Evolutionary conservation across 2,888 invertebrate species (phyloP).

Genomic region (Pyrgus malvae): DNA sequence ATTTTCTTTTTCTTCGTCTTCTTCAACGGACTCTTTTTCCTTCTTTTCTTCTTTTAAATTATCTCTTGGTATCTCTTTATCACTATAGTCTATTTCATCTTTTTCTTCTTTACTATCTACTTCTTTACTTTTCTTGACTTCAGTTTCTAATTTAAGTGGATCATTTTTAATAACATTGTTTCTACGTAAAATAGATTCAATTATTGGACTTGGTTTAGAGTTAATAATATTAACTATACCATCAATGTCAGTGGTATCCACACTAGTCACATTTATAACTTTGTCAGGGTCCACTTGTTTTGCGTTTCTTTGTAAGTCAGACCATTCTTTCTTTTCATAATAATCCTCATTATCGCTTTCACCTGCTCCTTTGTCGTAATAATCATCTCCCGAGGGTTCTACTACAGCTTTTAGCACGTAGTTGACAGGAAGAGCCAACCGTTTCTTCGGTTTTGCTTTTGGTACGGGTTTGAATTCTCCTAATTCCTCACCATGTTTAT

Average conservation of each 20-base stretch:
- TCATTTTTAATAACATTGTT: conserved; percentile 28
- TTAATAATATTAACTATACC: conserved; percentile 62
- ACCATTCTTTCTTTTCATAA: conserved; percentile 71
- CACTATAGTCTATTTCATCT: conserved; percentile 14
- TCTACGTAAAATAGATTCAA: conserved; percentile 37
- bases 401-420: conserved; percentile 58
- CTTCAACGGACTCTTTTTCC: conserved; percentile 26
- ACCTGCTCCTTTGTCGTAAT: conserved; percentile 59
- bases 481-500: conserved; percentile 64
- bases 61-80: conserved; percentile 1
- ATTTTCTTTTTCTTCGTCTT: conserved; percentile 19
- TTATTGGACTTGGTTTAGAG: conserved; percentile 38
- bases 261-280: conserved; percentile 40
- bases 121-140: conserved; percentile 7
- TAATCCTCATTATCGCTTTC: conserved; percentile 62
- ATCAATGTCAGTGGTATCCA: conserved; percentile 53
- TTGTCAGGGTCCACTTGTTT: conserved; percentile 35
- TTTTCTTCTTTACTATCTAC: conserved; percentile 11
- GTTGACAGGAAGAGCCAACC: conserved; percentile 63
- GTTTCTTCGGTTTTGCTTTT: conserved; percentile 63
- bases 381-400: conserved; percentile 61
- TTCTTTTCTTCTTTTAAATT: conserved; percentile 24
- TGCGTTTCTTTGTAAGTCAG: conserved; percentile 51
- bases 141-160: conserved; percentile 11
- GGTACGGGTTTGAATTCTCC: conserved; percentile 60